Evolutionary conservation across 1,140 invertebrate genomes (phyloP), one percentile per base, ranked within the genome.

Genomic region (Pachypsylla venusta): DNA sequence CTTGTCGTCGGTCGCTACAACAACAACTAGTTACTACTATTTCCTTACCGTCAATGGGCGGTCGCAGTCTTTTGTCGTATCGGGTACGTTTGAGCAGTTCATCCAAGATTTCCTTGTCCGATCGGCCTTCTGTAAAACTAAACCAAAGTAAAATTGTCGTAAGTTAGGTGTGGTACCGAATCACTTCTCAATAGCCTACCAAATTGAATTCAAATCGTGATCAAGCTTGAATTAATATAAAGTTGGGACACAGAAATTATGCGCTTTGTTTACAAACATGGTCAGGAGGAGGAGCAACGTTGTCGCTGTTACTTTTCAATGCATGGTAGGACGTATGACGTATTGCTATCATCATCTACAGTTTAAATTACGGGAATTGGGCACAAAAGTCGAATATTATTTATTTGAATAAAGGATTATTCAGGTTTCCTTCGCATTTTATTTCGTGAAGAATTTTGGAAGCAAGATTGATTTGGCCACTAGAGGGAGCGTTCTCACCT

Each of bases 81-180:
- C 85, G 80, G 67, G 83, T 84, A 65, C 81, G 80, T 74, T 80
- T 78, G 66, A 88, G 75, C 67, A 89, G 75, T 72, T 87, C 81
- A 78, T 89, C 86, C 75, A 89, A 73, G 71, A 89, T 88, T 75
- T 89, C 85, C 75, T 89, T 89, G 77, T 89, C 86, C 68, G 86
- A 89, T 76, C 86, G 88, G 65, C 85, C 85, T 72, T 87, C 84
- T 71, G 85, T 84, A 74, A 86, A 87, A 73, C 85, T 87, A 77
- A 62, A 79, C 79, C n/a, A n/a, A n/a, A 66, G 74, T 30, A 63
- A 13, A 26, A 54, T 28, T 19, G 16, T 16, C n/a, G 22, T 22
- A 16, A 1, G 19, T 19, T 4, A 14, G 2, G 14, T 58, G 12
- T 42, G 19, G 16, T n/a, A 42, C 24, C 19, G 1, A 2, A n/a